These are phyloP conservation scores for Propithecus coquereli DNA, from an alignment of 2,113 vertebrate genomes.

Conservation along the genomic window DNA sequence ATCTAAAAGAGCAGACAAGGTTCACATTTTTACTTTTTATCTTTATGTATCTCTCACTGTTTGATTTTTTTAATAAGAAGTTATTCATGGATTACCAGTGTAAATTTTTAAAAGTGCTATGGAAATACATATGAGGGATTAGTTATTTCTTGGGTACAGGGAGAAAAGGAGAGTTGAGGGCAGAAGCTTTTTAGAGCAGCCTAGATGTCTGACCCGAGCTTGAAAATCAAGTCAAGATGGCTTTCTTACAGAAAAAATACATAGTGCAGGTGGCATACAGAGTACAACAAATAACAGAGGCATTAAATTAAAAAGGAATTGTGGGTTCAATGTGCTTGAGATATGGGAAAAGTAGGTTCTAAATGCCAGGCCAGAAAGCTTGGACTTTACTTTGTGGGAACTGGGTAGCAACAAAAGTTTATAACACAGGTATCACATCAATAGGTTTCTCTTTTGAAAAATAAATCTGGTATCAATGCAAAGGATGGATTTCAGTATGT, in stretches of 20 bases:
- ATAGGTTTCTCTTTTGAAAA: neutral
- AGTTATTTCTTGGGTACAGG: neutral
- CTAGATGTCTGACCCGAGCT: neutral
- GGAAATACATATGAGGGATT: neutral
- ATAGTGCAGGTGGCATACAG: neutral
- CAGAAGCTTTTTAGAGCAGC: neutral
- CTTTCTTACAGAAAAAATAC: neutral
- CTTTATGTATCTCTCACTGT: neutral
- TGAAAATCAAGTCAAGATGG: neutral
- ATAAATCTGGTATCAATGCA: neutral
- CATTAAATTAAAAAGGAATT: neutral
- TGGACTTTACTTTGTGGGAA: neutral
- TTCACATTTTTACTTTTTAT: slow-evolving; percentile 20
- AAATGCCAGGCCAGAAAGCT: neutral
- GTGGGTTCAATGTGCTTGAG: neutral
- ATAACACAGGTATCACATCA: neutral
- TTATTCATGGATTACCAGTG: neutral
- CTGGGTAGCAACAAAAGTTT: neutral
- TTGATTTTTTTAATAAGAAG: neutral
- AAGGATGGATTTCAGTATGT: neutral
- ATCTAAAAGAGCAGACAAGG: neutral
- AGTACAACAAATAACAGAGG: neutral
- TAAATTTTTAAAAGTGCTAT: neutral
- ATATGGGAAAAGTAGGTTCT: neutral
- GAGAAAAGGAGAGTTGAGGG: neutral